Evolutionary conservation across 2,113 vertebrate genomes (phyloP), one percentile per base, ranked within the genome.

Genomic region (Daphoenositta chrysoptera): DNA sequence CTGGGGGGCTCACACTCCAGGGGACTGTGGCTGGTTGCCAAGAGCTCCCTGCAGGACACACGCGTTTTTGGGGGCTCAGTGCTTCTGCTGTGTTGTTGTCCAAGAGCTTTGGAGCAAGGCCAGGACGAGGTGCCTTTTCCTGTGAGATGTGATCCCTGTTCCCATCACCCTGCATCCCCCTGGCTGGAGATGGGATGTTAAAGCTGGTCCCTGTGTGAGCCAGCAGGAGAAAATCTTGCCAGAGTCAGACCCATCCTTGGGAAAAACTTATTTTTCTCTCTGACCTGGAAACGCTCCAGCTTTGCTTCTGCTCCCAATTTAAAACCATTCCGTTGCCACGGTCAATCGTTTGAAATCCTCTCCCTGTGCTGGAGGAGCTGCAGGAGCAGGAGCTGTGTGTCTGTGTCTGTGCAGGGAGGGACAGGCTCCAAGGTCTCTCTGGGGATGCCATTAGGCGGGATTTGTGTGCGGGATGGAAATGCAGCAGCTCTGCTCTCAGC

Each of bases 391-490:
- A 71, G 83, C 58, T 2, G 11, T 2, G 26, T 13, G 47, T 44
- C n/a, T 54, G 57, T 28, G 24, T 37, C 30, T 72, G 88, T 27
- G 1, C 7, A 5, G 64, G 64, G 72, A 77, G 82, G 16, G 58
- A 39, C 89, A 51, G 73, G 90, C 80, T 69, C 39, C 6, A 8
- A 58, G 53, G 65, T 64, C 89, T 95, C 88, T 81, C 94, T 31
- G 89, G 95, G 91, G 86, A 94, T 89, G 95, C 89, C 72, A 71
- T 90, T 92, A 93, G 86, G 76, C 33, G 86, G 81, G 91, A 77
- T 70, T 86, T 73, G 7, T 9, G 69, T 23, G 72, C 13, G 19
- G 86, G 64, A 30, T 58, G 89, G 60, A 51, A 58, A 63, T 6
- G 85, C 72, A 45, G 79, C 14, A n/a, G 47, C 44, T 64, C 83